Evolutionary conservation across 2,113 vertebrate genomes (phyloP).

Genomic region (Micronycteris hirsuta): DNA sequence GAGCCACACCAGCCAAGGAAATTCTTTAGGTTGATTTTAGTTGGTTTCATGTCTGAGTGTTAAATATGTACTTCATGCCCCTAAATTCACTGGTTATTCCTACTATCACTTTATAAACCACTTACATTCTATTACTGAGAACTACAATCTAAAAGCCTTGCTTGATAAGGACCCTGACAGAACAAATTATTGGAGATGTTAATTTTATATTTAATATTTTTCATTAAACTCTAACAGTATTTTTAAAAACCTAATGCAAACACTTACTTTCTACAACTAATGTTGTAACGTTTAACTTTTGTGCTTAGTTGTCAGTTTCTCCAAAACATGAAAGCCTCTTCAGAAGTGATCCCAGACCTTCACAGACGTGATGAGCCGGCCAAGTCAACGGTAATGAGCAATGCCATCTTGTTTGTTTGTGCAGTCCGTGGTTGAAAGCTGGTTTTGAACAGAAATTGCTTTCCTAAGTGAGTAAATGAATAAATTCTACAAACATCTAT

Average conservation of each 20-base stretch:
- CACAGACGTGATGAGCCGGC: not conserved
- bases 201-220: not conserved
- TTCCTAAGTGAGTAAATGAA: not conserved
- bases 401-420: not conserved
- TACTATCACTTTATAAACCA: not conserved
- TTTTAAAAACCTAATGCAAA: not conserved
- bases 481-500: not conserved
- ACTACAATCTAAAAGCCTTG: not conserved
- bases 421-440: not conserved
- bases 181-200: not conserved
- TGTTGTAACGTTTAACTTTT: not conserved
- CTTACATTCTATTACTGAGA: not conserved
- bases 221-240: not conserved
- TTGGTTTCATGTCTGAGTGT: not conserved
- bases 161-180: not conserved
- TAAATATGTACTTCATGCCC: not conserved
- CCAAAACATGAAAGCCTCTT: conserved; percentile 40
- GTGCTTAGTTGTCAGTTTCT: conserved; percentile 50
- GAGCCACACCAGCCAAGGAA: too few species aligned
- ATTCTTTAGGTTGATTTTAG: not conserved
- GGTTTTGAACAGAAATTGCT: not conserved
- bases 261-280: not conserved
- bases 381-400: not conserved
- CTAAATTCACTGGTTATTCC: not conserved
- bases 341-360: conserved; percentile 5